These are phyloP conservation scores for Helicolenus hilgendorfi DNA, from an alignment of 2,797 vertebrate genomes.

Conservation along the genomic window DNA sequence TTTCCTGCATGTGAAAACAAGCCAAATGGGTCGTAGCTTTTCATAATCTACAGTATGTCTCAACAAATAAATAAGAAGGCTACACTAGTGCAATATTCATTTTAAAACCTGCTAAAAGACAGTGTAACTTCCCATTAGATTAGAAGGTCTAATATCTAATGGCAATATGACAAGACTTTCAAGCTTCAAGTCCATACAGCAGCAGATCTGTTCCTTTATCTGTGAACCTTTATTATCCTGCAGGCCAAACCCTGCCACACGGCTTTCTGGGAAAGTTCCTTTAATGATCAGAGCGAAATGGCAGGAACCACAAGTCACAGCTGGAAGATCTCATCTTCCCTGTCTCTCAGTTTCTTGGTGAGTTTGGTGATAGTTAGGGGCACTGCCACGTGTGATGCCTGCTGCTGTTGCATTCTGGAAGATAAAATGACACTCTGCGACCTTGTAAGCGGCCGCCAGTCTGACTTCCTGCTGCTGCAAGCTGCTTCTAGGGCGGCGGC, in stretches of 20 bases:
- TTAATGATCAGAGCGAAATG: constrained; percentile 2
- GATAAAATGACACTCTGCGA: constrained; percentile 65
- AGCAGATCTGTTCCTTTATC: constrained; percentile 4
- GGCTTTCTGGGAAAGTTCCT: background rate
- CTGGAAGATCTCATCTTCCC: constrained; percentile 95
- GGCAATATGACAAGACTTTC: background rate
- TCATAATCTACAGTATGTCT: background rate
- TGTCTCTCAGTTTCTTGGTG: constrained; percentile 87
- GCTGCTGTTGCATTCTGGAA: constrained; percentile 79
- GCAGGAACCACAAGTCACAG: constrained; percentile 85
- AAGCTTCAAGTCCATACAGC: background rate
- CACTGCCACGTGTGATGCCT: constrained; percentile 81
- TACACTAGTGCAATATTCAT: constrained; percentile 6
- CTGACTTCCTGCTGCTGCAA: constrained; percentile 43
- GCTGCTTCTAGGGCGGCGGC: constrained; percentile 71
- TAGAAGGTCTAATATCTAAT: background rate
- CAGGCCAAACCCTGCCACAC: background rate
- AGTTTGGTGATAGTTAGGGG: constrained; percentile 91
- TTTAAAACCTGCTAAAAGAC: background rate
- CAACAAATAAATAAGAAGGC: constrained; percentile 40
- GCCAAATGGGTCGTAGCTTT: background rate
- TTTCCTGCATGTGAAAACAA: background rate
- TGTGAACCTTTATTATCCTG: background rate
- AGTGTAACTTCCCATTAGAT: background rate
- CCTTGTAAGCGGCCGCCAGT: constrained; percentile 39